phyloP scores from a whole-genome alignment of 1,140 invertebrate genomes.

The Aphelenchoides fujianensis region DNA sequence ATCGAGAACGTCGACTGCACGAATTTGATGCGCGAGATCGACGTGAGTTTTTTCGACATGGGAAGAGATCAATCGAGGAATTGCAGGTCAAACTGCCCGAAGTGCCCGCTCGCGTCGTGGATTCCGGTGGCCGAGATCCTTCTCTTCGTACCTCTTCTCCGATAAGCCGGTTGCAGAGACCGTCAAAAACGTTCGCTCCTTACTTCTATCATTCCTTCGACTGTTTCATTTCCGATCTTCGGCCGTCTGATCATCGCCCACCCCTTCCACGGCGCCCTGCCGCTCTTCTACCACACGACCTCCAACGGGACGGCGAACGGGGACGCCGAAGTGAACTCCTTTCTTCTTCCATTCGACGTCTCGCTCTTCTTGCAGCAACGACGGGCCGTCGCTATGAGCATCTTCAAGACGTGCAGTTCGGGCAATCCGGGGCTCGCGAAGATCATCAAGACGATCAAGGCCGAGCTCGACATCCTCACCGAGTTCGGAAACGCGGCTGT shows the following conservation, averaged over 20 bases:
- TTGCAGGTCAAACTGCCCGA: not conserved
- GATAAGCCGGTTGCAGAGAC: too few relatives aligned
- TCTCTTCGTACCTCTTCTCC: not conserved
- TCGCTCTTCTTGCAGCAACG: not conserved
- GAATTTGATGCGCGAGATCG: conserved; percentile 7
- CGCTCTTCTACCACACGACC: not conserved
- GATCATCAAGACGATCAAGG: not conserved
- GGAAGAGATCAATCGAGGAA: not conserved
- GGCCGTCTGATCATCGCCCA: not conserved
- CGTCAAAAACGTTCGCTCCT: too few relatives aligned
- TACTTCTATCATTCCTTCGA: too few relatives aligned
- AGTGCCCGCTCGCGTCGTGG: conserved; percentile 1
- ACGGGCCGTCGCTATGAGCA: not conserved
- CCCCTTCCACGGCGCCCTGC: conserved; percentile 4
- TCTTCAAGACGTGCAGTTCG: not conserved
- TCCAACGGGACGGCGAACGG: not conserved
- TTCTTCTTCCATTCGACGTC: not conserved
- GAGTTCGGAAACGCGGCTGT: not conserved
- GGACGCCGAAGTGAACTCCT: not conserved
- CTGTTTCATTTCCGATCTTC: not conserved
- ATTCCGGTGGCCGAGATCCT: not conserved
- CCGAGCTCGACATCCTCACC: not conserved
- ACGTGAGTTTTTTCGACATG: conserved; percentile 3
- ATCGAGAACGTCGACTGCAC: conserved; percentile 17
- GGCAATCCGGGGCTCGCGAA: not conserved